These are phyloP conservation scores for Lota lota DNA, from an alignment of 2,113 vertebrate species.

Conservation along the genomic window DNA sequence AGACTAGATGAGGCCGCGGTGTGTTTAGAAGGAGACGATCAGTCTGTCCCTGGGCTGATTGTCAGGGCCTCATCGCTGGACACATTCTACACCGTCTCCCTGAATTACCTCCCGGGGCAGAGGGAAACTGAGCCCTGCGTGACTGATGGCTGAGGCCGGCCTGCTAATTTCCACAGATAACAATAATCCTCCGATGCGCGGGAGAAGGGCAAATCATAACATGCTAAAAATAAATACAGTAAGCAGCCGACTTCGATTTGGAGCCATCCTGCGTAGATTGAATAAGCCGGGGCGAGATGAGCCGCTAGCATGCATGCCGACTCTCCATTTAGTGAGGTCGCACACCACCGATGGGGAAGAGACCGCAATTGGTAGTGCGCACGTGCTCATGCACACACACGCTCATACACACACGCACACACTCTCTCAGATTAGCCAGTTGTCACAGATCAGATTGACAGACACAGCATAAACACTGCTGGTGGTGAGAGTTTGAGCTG, in stretches of 20 bases:
- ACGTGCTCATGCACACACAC: neutral
- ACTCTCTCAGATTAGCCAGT: constrained; percentile 49
- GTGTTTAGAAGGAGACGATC: constrained; percentile 37
- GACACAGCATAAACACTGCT: constrained; percentile 46
- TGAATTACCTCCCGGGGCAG: constrained; percentile 25
- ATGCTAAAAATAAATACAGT: constrained; percentile 26
- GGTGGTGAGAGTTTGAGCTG: constrained; percentile 39
- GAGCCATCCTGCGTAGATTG: constrained; percentile 5
- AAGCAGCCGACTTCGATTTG: constrained; percentile 7
- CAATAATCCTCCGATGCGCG: constrained; percentile 33
- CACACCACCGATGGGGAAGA: constrained; percentile 38
- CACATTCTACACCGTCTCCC: constrained; percentile 17
- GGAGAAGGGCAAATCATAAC: constrained; percentile 21
- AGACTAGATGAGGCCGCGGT: constrained; percentile 42
- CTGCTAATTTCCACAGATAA: constrained; percentile 31
- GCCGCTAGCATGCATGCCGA: constrained; percentile 9
- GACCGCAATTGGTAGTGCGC: constrained; percentile 22
- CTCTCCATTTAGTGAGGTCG: constrained; percentile 24
- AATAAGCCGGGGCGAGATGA: constrained; percentile 20
- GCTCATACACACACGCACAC: constrained; percentile 2
- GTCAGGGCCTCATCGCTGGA: constrained; percentile 26
- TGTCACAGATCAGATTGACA: constrained; percentile 49
- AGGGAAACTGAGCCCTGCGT: constrained; percentile 11
- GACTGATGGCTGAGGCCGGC: constrained; percentile 14
- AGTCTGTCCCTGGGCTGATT: constrained; percentile 18